Evolutionary conservation across 2,888 invertebrate genomes (phyloP).

Genomic region (Catocala fraxini): DNA sequence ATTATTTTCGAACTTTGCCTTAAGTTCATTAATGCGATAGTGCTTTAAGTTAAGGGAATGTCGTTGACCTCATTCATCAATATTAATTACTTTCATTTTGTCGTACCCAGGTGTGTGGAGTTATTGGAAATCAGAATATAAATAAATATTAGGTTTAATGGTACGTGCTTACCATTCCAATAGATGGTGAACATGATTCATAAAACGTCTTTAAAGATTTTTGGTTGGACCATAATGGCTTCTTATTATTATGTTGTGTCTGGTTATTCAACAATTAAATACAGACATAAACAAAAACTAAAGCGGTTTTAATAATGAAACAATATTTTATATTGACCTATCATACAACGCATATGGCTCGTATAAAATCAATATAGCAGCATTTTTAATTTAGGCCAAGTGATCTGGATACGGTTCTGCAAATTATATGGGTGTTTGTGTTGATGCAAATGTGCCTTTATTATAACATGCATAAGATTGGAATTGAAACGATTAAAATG

Average conservation of each 20-base stretch:
- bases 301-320: neutral
- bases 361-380: conserved; percentile 37
- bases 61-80: conserved; percentile 49
- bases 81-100: conserved; percentile 40
- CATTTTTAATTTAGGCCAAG: conserved; percentile 50
- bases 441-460: conserved; percentile 26
- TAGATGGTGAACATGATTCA: conserved; percentile 5
- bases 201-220: conserved; percentile 8
- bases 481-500: conserved; percentile 17
- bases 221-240: too few species aligned
- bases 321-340: conserved; percentile 8
- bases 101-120: conserved; percentile 29
- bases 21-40: conserved; percentile 1
- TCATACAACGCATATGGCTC: conserved; percentile 30
- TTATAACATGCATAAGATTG: conserved; percentile 19
- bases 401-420: conserved; percentile 45
- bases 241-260: too few species aligned
- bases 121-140: conserved; percentile 34
- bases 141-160: conserved; percentile 30
- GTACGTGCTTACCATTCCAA: conserved; percentile 25
- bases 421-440: conserved; percentile 38
- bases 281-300: too few species aligned
- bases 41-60: conserved; percentile 43
- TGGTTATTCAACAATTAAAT: too few species aligned
- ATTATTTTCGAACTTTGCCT: neutral